Percentiles rank a stretch among this genome's conserved stretches.
Evolutionary conservation across 2,113 vertebrate genomes (phyloP).

Genomic region (Sakesphorus luctuosus): DNA sequence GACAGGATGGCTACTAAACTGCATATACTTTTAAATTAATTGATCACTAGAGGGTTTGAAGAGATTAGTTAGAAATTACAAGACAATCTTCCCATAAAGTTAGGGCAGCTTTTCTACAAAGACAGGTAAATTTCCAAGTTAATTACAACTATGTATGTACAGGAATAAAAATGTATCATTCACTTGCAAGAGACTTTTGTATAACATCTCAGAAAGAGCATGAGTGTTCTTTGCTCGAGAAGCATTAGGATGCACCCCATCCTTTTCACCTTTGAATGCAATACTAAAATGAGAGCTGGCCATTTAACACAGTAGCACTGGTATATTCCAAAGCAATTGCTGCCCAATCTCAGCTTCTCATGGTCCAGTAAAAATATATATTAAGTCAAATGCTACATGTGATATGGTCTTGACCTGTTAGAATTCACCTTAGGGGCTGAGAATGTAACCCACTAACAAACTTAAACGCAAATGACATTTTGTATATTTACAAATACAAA

Average conservation of each 20-base stretch:
- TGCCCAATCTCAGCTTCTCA: not conserved
- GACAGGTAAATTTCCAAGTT: not conserved
- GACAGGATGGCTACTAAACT: not conserved
- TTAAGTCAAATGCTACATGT: not conserved
- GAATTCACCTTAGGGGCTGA: not conserved
- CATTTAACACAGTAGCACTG: not conserved
- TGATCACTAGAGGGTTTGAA: not conserved
- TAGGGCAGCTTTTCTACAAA: not conserved
- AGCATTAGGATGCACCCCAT: not conserved
- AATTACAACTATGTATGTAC: not conserved
- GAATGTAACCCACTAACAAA: constrained; percentile 17
- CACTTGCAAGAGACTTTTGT: not conserved
- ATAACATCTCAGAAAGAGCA: constrained; percentile 8
- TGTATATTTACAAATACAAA: not conserved
- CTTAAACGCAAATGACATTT: not conserved
- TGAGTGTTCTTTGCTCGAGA: not conserved
- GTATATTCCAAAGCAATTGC: not conserved
- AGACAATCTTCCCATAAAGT: not conserved
- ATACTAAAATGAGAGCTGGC: not conserved
- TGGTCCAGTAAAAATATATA: not conserved
- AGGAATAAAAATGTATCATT: not conserved
- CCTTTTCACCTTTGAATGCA: not conserved
- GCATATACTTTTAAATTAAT: not conserved
- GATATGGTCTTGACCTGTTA: not conserved
- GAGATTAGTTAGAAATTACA: not conserved